These are phyloP conservation scores for Sinocyclocheilus rhinocerous DNA, from an alignment of 2,113 vertebrate genomes.

Conservation along the genomic window DNA sequence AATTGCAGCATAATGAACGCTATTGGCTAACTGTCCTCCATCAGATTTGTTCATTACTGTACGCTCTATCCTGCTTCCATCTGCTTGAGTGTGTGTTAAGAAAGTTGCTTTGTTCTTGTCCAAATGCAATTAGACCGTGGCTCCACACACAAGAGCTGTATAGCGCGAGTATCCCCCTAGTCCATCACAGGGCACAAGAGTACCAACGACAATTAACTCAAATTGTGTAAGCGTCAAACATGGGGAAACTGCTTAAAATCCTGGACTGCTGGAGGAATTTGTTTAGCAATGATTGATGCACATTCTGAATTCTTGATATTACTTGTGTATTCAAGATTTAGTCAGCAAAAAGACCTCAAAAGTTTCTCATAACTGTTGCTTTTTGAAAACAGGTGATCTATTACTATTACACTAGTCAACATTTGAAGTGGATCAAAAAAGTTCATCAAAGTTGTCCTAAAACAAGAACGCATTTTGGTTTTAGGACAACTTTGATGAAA, in stretches of 20 bases:
- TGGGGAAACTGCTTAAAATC: conserved; percentile 21
- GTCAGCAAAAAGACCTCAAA: neutral
- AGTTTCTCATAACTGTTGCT: neutral
- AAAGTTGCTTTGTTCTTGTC: conserved; percentile 54
- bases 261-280: neutral
- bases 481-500: no score
- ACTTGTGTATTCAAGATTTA: neutral
- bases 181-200: neutral
- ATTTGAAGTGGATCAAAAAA: no score
- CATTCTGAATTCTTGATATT: neutral
- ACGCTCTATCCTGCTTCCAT: conserved; percentile 57
- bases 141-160: conserved; percentile 26
- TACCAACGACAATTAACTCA: conserved; percentile 1
- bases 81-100: conserved; percentile 53
- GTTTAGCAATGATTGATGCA: neutral
- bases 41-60: conserved; percentile 59
- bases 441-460: no score
- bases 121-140: conserved; percentile 55
- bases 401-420: neutral
- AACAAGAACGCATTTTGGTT: no score
- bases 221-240: conserved; percentile 1
- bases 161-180: neutral
- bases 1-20: conserved; percentile 46
- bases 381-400: neutral
- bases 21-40: conserved; percentile 52